Base-by-base conservation (phyloP, 2,113 vertebrate species). In the Pelodiscus sinensis region DNA sequence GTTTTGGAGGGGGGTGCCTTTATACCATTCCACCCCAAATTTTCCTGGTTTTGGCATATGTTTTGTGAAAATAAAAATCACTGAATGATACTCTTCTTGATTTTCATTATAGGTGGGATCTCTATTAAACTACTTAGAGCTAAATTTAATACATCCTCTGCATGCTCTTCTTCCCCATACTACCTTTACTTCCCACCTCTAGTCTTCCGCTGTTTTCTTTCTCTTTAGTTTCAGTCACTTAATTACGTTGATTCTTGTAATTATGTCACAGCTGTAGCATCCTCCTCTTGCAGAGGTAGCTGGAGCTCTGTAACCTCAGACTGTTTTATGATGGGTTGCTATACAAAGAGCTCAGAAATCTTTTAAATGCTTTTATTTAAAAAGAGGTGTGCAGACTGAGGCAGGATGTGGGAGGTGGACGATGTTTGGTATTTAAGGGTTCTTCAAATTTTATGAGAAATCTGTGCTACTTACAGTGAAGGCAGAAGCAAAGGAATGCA, bases 201-300 rank as follows among this genome's bases (percentile, higher is more conserved):
- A 94, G 96, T 93, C 95, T 95, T 96, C 92, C 90, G 92, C 94
- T 95, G 96, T 96, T 97, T 96, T 96, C 94, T 97, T 96, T 96
- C 96, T 96, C 83, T 96, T 96, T 95, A 95, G 8, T 95, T 96
- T 95, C 90, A 51, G 93, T 97, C 96, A 96, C 93, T 97, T 96
- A 97, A 97, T 97, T 97, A 97, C 96, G 95, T 90, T 96, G 96
- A 96, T 97, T 96, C 44, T 96, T 97, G 95, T 96, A 97, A 96
- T 97, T 96, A 96, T 95, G 95, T 95, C 96, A 95, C 96, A 96
- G 96, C 94, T 97, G 96, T 96, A 97, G 96, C 95, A 96, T 96
- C 96, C 96, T 97, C 96, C 95, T 96, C 95, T 96, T 95, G 93
- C 94, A 95, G 96, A 94, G 94, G 95, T 97, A 93, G 96, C 90